phyloP scores from a whole-genome alignment of 1,140 invertebrate genomes.

The Bombus balteatus region DNA sequence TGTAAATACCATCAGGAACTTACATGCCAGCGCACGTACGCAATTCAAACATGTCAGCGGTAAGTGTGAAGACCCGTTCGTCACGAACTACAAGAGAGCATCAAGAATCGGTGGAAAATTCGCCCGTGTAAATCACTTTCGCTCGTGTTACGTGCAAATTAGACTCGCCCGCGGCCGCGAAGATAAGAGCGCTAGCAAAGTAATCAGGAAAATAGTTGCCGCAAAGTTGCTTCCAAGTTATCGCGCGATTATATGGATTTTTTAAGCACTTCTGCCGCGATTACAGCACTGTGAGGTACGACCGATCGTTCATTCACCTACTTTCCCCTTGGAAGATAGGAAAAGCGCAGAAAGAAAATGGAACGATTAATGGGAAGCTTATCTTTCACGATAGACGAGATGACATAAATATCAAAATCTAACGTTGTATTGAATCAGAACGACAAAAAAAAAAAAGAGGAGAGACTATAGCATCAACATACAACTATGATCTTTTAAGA shows the following conservation, averaged over 20 bases:
- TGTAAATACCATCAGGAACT: constrained; percentile 9
- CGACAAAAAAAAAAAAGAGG: too few species aligned
- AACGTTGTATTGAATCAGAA: background rate
- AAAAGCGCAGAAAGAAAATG: background rate
- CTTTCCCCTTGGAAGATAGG: background rate
- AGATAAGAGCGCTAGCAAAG: constrained; percentile 17
- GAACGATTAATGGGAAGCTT: background rate
- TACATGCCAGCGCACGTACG: background rate
- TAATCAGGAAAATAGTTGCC: constrained; percentile 46
- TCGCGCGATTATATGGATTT: constrained; percentile 35
- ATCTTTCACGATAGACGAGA: background rate
- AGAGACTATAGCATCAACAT: too few species aligned
- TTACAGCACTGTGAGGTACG: constrained; percentile 2
- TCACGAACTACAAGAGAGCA: constrained; percentile 35
- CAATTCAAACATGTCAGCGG: constrained; percentile 24
- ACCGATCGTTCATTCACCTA: background rate
- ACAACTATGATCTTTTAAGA: background rate
- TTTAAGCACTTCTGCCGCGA: constrained; percentile 33
- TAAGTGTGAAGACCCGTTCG: constrained; percentile 4
- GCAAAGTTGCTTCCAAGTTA: constrained; percentile 8
- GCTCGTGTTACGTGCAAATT: constrained; percentile 48
- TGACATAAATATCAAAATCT: background rate
- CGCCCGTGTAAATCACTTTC: constrained; percentile 40
- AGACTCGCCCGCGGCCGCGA: background rate
- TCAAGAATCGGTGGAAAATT: constrained; percentile 45